Conservation (phyloP, 64 coral and sea anemone genomes). For the Anthopleura sola region DNA sequence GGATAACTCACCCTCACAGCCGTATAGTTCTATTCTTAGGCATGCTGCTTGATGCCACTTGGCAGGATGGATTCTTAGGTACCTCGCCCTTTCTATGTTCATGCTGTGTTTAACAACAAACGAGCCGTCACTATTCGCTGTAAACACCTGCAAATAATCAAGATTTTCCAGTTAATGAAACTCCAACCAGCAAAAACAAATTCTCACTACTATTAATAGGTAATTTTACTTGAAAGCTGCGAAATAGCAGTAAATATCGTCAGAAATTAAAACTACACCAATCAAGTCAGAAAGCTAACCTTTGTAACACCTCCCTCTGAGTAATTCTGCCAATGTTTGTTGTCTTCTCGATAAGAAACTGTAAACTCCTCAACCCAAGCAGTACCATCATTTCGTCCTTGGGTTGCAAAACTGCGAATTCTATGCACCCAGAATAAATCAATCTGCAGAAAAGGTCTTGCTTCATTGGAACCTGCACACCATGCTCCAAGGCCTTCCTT, state of each 20-base stretch:
- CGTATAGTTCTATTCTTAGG: slow-evolving; percentile 17
- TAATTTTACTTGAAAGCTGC: no score
- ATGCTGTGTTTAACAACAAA: neutral
- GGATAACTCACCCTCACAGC: neutral
- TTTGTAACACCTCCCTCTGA: neutral
- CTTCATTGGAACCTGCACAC: slow-evolving; percentile 46
- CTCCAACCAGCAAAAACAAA: no score
- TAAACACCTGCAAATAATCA: neutral
- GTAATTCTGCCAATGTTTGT: slow-evolving; percentile 41
- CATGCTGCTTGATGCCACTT: neutral
- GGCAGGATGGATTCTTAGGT: slow-evolving; percentile 6
- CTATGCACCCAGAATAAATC: slow-evolving; percentile 30
- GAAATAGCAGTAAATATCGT: no score
- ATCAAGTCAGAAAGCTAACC: neutral
- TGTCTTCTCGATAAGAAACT: slow-evolving; percentile 35
- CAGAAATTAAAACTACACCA: no score
- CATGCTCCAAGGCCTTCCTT: slow-evolving; percentile 10
- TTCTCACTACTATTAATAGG: no score
- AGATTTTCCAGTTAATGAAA: no score
- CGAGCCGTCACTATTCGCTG: neutral
- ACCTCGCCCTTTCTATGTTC: neutral
- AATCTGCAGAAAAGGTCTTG: slow-evolving; percentile 40
- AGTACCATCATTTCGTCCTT: slow-evolving; percentile 16
- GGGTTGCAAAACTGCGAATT: slow-evolving; percentile 33
- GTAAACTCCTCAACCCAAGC: slow-evolving; percentile 44